Base-by-base conservation (phyloP, 2,888 invertebrate species). In the Sarcophaga rosellei region DNA sequence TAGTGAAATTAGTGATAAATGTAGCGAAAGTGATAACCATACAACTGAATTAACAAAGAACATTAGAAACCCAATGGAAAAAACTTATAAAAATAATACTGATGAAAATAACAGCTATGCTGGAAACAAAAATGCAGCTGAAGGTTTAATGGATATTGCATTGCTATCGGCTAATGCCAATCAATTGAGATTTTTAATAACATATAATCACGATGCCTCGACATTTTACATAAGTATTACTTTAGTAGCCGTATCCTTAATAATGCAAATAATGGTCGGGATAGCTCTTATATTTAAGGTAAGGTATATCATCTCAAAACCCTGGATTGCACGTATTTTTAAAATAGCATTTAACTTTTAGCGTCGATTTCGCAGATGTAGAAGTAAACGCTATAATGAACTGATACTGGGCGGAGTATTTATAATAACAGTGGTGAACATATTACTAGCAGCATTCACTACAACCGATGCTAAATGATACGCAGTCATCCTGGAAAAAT, bases 91-190 rank as follows among this genome's bases (percentile, higher is more conserved):
- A 20, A 75, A 75, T 44, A 25, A 44, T 10, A 62, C 47, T 1
- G 65, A 63, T 1, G 69, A 75, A 44, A 63, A n/a, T 23, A 77
- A 89, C 6, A 91, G 88, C 75, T 93, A 90, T 88, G 92, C 92
- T 3, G 89, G 89, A 2, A 92, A 90, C 68, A 92, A 92, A 89
- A 92, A 92, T 88, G 89, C 91, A 5, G 92, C 92, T 4, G 92
- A 93, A 87, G 93, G 93, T 90, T 95, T 96, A 94, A 95, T 96
- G 95, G 96, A 96, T 89, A 95, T 96, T 61, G 96, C 96, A 0
- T 91, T 96, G 61, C 94, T 96, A 69, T 96, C 96, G 4, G 95
- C 96, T 0, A 96, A 96, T 91, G 95, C 96, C 0, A 96, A 96
- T 91, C 96, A 96, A 89, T 92, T 96, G 75, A 94, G 95, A 73